Base-by-base conservation (phyloP, 2,113 vertebrate species). In the Takifugu flavidus region DNA sequence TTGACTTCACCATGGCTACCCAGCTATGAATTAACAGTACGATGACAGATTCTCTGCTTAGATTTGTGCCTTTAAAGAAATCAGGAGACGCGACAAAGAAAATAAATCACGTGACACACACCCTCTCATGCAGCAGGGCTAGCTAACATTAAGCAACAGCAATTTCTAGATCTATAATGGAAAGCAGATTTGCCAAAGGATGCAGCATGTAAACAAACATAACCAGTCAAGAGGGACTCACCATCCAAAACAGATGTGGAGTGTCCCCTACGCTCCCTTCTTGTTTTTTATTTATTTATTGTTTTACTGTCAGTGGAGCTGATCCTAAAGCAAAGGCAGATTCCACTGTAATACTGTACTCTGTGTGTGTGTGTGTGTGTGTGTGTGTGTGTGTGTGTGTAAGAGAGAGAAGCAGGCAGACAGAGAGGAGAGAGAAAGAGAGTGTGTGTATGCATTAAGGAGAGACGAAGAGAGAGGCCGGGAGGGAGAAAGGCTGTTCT, bases 1-100 rank as follows among this genome's bases (percentile, higher is more conserved):
- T 70, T 78, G 82, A 69, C 80, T 88, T 90, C 84, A 80, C 88
- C 84, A 90, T 88, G 86, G 80, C 80, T 86, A 88, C 87, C 70
- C 84, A 75, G 74, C 82, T 77, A 90, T 82, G 82, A 86, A 87
- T 82, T 85, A 86, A 79, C 82, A 83, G 83, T 74, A 85, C 49
- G 71, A 86, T 83, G 82, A 89, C 81, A 83, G 83, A 64, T 70
- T 78, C 78, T 63, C 77, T 74, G 69, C 74, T 78, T 65, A 39
- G 34, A 39, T 39, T 39, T 39, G 11, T 39, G 74, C 81, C 70
- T 72, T 67, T 25, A 53, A 42, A 6, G 5, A 25, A 7, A 58
- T 39, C 14, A 45, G 58, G 63, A 25, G 39, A 27, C 53, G 68
- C 44, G 13, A 31, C 26, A 28, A 46, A 45, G 44, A 64, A 4